These are phyloP conservation scores for Jordanella pulchra DNA, from an alignment of 2,797 vertebrate species.

Conservation along the genomic window DNA sequence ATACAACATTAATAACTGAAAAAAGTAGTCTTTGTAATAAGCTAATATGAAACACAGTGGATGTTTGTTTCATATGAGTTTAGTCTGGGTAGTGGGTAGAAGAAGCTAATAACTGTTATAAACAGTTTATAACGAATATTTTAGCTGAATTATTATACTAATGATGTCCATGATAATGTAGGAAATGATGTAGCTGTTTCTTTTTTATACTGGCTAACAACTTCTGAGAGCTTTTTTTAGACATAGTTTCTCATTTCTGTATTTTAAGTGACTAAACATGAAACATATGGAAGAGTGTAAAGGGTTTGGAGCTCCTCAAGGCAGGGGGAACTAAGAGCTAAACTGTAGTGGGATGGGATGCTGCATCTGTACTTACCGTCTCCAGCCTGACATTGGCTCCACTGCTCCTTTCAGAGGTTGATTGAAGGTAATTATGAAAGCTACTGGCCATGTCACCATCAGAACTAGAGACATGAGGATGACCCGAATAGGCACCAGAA, in stretches of 20 bases:
- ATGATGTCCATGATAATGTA: neutral
- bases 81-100: neutral
- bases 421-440: constrained; percentile 81
- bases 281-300: neutral
- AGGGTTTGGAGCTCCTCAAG: neutral
- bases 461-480: constrained; percentile 79
- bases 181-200: neutral
- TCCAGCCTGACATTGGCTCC: constrained; percentile 89
- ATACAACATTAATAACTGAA: neutral
- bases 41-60: neutral
- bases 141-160: neutral
- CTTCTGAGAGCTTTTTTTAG: neutral
- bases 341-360: constrained; percentile 6
- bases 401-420: constrained; percentile 78
- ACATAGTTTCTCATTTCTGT: neutral
- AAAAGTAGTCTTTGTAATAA: neutral
- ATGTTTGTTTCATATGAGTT: neutral
- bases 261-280: neutral
- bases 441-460: constrained; percentile 86
- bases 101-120: neutral
- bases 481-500: constrained; percentile 90
- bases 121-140: neutral
- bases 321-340: neutral
- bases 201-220: neutral
- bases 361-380: constrained; percentile 82